Conservation (phyloP, 2,797 vertebrate species). For the Emydoidea blandingii region DNA sequence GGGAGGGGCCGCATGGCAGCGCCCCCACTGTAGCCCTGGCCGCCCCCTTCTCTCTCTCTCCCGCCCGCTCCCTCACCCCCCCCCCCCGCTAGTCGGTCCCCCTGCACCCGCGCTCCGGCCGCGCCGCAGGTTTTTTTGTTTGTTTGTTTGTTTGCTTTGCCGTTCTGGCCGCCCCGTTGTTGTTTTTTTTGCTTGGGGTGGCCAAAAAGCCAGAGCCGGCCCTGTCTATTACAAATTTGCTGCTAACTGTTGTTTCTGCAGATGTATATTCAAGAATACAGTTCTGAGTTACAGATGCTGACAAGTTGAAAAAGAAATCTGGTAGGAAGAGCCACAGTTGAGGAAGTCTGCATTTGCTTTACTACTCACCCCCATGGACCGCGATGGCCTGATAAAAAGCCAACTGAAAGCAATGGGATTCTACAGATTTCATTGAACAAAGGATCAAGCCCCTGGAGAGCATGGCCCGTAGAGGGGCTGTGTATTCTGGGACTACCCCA, state of each 20-base stretch:
- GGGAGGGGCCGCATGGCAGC: no score
- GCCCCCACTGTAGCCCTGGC: no score
- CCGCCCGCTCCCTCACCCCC: no score
- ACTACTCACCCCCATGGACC: constrained; percentile 55
- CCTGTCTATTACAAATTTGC: constrained; percentile 36
- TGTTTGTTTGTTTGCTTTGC: no score
- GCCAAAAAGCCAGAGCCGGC: no score
- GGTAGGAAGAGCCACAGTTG: constrained; percentile 47
- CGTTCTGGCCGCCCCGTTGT: no score
- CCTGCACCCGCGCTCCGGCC: no score
- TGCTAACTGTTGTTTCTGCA: constrained; percentile 43
- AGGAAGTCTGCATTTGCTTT: constrained; percentile 61
- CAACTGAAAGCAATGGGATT: constrained; percentile 67
- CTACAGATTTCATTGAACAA: constrained; percentile 68
- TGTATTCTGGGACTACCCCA: constrained; percentile 62
- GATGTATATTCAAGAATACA: constrained; percentile 63
- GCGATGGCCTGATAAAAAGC: constrained; percentile 63
- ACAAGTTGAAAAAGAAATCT: constrained; percentile 61
- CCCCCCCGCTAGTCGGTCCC: no score
- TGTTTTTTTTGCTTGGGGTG: no score
- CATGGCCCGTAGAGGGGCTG: constrained; percentile 58
- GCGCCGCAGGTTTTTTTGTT: no score
- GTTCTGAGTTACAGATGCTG: constrained; percentile 62
- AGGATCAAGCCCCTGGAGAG: constrained; percentile 63
- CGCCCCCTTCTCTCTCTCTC: no score